Evolutionary conservation across 2,113 vertebrate genomes (phyloP).

Genomic region (Chrysochloris asiatica): DNA sequence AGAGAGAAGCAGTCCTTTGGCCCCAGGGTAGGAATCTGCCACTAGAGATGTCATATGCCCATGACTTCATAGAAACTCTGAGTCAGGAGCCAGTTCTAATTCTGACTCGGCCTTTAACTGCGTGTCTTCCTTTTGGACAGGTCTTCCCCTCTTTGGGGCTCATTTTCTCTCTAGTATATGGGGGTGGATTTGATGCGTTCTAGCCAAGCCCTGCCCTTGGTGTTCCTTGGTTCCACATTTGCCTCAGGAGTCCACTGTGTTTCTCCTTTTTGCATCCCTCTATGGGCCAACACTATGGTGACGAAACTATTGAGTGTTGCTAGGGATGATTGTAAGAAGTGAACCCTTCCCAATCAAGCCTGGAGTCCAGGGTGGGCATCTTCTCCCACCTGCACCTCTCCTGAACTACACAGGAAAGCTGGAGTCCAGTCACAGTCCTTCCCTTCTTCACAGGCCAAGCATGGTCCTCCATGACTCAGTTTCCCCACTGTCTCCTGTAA

Average conservation of each 20-base stretch:
- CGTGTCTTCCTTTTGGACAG: neutral
- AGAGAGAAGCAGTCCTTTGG: neutral
- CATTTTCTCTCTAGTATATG: too few species aligned
- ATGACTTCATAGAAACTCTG: neutral
- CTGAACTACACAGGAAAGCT: neutral
- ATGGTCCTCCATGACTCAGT: neutral
- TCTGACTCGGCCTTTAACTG: too few species aligned
- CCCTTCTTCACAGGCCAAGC: neutral
- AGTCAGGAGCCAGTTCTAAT: neutral
- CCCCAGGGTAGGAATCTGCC: fast-evolving
- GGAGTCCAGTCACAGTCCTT: neutral
- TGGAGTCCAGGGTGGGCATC: fast-evolving
- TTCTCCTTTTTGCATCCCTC: neutral
- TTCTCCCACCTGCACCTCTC: neutral
- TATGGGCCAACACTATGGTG: too few species aligned
- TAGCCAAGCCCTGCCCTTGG: neutral
- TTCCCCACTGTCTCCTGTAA: neutral
- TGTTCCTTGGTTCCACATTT: neutral
- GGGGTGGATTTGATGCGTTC: neutral
- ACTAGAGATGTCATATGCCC: neutral
- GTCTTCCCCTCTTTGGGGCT: neutral
- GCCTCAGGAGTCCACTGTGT: neutral
- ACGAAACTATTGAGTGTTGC: conserved; percentile 1
- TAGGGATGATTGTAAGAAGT: too few species aligned
- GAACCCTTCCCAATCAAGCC: too few species aligned